phyloP scores from a whole-genome alignment of 2,888 invertebrate species.

The Drosophila affinis region DNA sequence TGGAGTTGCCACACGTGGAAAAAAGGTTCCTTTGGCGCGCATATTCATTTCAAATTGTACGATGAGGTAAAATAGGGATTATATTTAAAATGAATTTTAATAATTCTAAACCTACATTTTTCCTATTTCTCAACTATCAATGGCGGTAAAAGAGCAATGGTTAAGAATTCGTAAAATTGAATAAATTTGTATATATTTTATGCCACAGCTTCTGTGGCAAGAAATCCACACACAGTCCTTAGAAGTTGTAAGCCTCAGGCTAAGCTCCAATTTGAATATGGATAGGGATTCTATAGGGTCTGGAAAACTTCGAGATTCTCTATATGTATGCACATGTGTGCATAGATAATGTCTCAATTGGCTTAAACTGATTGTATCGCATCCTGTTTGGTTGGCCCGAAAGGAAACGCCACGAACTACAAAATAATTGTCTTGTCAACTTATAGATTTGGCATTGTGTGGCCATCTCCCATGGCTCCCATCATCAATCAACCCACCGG shows the following conservation, averaged over 20 bases:
- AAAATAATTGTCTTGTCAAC: conserved; percentile 46
- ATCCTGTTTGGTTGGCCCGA: neutral
- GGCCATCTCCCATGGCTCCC: conserved; percentile 37
- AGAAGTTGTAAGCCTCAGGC: neutral
- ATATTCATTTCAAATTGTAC: neutral
- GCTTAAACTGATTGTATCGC: conserved; percentile 5
- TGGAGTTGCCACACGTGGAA: neutral
- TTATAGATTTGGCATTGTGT: conserved; percentile 43
- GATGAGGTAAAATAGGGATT: neutral
- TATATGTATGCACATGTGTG: too few species aligned
- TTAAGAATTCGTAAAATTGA: too few species aligned
- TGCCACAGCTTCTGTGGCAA: too few species aligned
- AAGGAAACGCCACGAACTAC: conserved; percentile 19
- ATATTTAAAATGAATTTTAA: neutral
- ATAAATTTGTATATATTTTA: too few species aligned
- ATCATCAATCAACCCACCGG: conserved; percentile 34
- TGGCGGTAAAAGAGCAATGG: too few species aligned
- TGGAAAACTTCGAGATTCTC: too few species aligned
- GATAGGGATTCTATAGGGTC: too few species aligned
- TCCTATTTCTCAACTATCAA: too few species aligned
- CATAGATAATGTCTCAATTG: conserved; percentile 27
- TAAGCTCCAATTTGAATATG: neutral
- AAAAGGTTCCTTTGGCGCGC: neutral
- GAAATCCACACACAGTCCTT: neutral
- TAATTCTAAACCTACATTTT: neutral